phyloP scores from a whole-genome alignment of 2,113 vertebrate species.

The Lophura nycthemera region DNA sequence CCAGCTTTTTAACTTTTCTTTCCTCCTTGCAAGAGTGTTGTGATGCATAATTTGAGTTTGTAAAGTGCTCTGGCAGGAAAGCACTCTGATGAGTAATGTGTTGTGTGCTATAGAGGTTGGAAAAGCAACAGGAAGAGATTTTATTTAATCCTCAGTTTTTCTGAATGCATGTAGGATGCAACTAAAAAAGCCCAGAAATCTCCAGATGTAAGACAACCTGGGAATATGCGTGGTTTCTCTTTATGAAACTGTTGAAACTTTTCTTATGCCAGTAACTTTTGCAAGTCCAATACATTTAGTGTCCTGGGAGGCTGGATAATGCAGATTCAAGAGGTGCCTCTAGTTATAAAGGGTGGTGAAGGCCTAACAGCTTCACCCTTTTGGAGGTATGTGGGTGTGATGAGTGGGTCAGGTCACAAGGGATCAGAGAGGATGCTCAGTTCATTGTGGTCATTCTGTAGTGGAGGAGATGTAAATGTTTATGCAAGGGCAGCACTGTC shows the following conservation, averaged over 20 bases:
- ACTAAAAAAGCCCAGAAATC: background rate
- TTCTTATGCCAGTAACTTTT: background rate
- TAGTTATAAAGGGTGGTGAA: background rate
- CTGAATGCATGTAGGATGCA: background rate
- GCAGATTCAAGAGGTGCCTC: background rate
- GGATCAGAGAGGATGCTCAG: background rate
- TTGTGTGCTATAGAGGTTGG: background rate
- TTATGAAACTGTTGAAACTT: background rate
- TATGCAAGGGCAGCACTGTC: background rate
- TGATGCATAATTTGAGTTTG: slow-evolving; percentile 3
- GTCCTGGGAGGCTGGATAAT: background rate
- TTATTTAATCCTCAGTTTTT: background rate
- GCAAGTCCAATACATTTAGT: background rate
- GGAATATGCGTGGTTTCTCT: background rate
- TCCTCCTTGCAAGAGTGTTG: background rate
- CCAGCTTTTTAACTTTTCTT: slow-evolving; percentile 10
- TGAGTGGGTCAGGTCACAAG: background rate
- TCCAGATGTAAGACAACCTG: background rate
- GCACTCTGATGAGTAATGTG: background rate
- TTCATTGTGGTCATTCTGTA: background rate
- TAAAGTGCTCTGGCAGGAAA: slow-evolving; percentile 25
- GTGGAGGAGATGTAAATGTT: accelerated
- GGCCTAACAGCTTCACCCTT: background rate
- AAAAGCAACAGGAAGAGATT: slow-evolving; percentile 6
- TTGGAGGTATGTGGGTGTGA: background rate